Evolutionary conservation across 2,888 invertebrate genomes (phyloP).

Genomic region (Drosophila buzzatii): DNA sequence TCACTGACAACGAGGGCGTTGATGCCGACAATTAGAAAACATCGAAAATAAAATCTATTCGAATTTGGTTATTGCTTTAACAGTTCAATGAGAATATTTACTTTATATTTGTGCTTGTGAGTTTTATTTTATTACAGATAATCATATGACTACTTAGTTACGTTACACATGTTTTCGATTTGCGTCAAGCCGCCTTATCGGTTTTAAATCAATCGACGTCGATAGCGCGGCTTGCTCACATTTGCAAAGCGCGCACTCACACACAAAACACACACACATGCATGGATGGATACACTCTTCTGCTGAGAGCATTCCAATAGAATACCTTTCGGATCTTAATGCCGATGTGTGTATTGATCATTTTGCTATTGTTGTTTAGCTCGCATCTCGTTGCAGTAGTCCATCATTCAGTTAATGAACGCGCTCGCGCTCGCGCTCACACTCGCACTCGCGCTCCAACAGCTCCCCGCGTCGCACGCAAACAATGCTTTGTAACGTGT

Average conservation of each 20-base stretch:
- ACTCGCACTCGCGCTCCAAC: slow-evolving; percentile 20
- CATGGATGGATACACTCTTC: not conserved
- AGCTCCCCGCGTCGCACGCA: slow-evolving; percentile 18
- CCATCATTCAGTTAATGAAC: slow-evolving; percentile 71
- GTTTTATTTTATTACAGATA: not conserved
- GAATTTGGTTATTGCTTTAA: not conserved
- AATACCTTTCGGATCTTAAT: slow-evolving; percentile 50
- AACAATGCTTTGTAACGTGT: slow-evolving; percentile 66
- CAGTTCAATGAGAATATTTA: not conserved
- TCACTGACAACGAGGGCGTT: not conserved
- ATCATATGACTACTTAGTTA: not conserved
- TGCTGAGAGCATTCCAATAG: slow-evolving; percentile 48
- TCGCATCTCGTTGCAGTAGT: slow-evolving; percentile 63
- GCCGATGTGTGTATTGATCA: slow-evolving; percentile 33
- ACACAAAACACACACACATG: not conserved
- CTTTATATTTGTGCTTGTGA: not conserved
- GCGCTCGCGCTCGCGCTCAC: slow-evolving; percentile 33
- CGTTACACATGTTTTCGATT: not conserved
- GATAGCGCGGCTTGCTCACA: slow-evolving; percentile 40
- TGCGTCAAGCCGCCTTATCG: not conserved
- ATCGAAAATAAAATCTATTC: not conserved
- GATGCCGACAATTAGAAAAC: not conserved
- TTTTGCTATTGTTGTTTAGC: slow-evolving; percentile 44
- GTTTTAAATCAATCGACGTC: slow-evolving; percentile 29
- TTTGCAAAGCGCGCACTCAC: slow-evolving; percentile 12